Evolutionary conservation across 2,113 vertebrate species (phyloP).

Genomic region (human (Homo sapiens)): GRCh38 chr7:75561001-75561500

Average conservation of each 20-base stretch:
- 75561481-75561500: neutral
- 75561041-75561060: too few species aligned
- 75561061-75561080: too few species aligned
- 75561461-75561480: neutral
- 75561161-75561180: too few species aligned
- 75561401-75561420: slow-evolving; percentile 81
- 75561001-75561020: too few species aligned
- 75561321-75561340: slow-evolving; percentile 91
- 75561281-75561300: fast-evolving
- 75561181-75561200: too few species aligned
- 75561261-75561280: neutral
- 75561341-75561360: slow-evolving; percentile 93
- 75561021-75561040: too few species aligned
- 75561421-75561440: neutral
- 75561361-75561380: slow-evolving; percentile 88
- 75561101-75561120: too few species aligned
- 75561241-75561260: neutral
- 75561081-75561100: too few species aligned
- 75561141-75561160: too few species aligned
- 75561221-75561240: too few species aligned
- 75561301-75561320: neutral
- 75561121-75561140: too few species aligned
- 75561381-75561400: slow-evolving; percentile 94
- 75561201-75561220: too few species aligned
- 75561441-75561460: neutral